Evolutionary conservation across 2,888 invertebrate species (phyloP).

Genomic region (Machimus rusticus): DNA sequence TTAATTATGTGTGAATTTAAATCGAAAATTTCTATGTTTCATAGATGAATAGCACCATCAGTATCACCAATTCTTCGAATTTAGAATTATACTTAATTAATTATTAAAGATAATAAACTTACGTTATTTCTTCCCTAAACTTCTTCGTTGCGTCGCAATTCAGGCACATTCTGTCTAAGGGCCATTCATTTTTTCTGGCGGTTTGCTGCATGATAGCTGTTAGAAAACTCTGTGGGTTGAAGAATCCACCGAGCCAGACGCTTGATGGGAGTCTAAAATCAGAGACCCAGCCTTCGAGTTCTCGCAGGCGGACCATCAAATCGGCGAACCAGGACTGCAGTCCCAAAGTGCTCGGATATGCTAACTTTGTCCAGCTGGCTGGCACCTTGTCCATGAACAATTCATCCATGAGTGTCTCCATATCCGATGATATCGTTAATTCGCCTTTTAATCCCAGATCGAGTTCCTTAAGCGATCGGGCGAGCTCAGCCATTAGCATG

Average conservation of each 20-base stretch:
- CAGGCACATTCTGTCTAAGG: constrained; percentile 93
- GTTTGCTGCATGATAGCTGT: constrained; percentile 98
- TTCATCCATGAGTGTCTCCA: constrained; percentile 86
- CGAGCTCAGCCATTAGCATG: constrained; percentile 80
- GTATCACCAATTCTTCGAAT: too few species aligned
- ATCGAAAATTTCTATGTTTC: too few species aligned
- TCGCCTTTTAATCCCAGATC: constrained; percentile 93
- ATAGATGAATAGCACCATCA: too few species aligned
- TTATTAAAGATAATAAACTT: constrained; percentile 52
- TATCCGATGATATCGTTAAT: constrained; percentile 88
- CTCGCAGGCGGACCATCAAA: constrained; percentile 78
- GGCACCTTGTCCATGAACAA: constrained; percentile 93
- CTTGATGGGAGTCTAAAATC: constrained; percentile 88
- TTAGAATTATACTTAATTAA: too few species aligned
- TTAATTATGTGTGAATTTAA: too few species aligned
- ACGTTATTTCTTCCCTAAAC: constrained; percentile 81
- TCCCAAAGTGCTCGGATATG: constrained; percentile 87
- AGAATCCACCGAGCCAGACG: constrained; percentile 94
- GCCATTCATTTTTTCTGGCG: constrained; percentile 95
- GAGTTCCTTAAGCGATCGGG: constrained; percentile 81
- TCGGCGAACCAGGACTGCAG: constrained; percentile 89
- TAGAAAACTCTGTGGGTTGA: constrained; percentile 95
- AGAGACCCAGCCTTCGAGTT: constrained; percentile 86
- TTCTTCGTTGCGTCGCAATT: constrained; percentile 95
- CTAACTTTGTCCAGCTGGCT: constrained; percentile 81